These are phyloP conservation scores for Aphrophora alni DNA, from an alignment of 2,888 invertebrate genomes.

Conservation along the genomic window DNA sequence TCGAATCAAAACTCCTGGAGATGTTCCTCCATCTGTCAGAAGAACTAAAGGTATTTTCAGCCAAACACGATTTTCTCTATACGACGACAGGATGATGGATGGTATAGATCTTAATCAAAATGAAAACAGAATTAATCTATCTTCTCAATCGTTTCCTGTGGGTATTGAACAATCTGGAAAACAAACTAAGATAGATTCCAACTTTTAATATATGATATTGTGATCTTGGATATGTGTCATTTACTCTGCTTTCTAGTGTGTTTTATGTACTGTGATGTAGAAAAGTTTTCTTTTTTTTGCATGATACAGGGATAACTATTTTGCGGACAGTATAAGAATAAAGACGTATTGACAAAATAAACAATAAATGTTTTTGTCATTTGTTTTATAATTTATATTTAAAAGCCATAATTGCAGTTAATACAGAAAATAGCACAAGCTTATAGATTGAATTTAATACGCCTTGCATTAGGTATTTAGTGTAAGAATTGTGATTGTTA, in stretches of 20 bases:
- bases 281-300: too few relatives aligned
- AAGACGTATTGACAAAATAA: neutral
- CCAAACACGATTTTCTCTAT: conserved; percentile 74
- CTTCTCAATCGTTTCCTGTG: conserved; percentile 25
- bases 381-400: neutral
- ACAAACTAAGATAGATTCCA: conserved; percentile 29
- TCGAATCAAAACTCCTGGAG: conserved; percentile 82
- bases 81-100: conserved; percentile 87
- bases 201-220: conserved; percentile 4
- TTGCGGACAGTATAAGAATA: neutral
- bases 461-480: neutral
- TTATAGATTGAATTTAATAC: neutral
- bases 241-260: neutral
- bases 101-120: conserved; percentile 18
- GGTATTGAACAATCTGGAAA: conserved; percentile 30
- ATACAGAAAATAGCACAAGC: neutral
- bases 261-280: neutral
- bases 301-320: neutral
- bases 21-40: conserved; percentile 78
- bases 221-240: neutral
- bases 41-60: conserved; percentile 68
- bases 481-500: neutral
- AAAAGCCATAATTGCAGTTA: neutral
- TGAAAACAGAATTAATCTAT: conserved; percentile 14
- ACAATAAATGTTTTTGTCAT: neutral